Evolutionary conservation across 2,888 invertebrate genomes (phyloP).

Genomic region (Clusia tigrina): DNA sequence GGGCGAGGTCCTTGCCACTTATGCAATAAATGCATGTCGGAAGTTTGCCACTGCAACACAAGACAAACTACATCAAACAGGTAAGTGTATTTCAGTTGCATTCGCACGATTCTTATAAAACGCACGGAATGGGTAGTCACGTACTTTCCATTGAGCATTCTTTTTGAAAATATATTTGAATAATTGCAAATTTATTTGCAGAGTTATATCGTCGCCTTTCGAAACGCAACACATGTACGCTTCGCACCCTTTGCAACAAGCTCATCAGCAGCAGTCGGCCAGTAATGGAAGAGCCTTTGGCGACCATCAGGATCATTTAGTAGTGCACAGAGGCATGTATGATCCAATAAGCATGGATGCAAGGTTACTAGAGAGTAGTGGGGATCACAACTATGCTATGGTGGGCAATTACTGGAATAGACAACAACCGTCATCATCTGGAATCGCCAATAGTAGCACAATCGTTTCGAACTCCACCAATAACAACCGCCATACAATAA

Average conservation of each 20-base stretch:
- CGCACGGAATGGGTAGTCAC: no score
- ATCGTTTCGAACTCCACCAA: not conserved
- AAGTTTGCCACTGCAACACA: conserved; percentile 32
- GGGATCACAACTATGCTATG: conserved; percentile 22
- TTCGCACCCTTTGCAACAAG: conserved; percentile 6
- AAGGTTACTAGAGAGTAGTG: conserved; percentile 1
- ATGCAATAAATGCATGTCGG: conserved; percentile 39
- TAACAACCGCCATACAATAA: not conserved
- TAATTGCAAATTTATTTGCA: conserved; percentile 18
- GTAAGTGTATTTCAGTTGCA: conserved; percentile 16
- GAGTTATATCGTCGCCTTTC: conserved; percentile 13
- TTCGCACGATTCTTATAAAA: no score
- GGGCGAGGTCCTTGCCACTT: conserved; percentile 36
- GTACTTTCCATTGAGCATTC: conserved; percentile 17
- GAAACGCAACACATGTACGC: conserved; percentile 21
- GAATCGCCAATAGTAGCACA: not conserved
- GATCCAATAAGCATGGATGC: conserved; percentile 4
- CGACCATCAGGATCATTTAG: conserved; percentile 18
- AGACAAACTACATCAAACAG: conserved; percentile 4
- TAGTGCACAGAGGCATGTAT: not conserved
- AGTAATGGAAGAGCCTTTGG: not conserved
- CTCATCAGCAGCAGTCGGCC: conserved; percentile 11
- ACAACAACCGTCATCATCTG: not conserved
- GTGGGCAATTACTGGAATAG: conserved; percentile 21
- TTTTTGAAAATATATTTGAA: conserved; percentile 16